Percentiles rank a stretch among this genome's conserved stretches.
phyloP scores from a whole-genome alignment of 2,113 vertebrate genomes.

The Neotoma lepida region DNA sequence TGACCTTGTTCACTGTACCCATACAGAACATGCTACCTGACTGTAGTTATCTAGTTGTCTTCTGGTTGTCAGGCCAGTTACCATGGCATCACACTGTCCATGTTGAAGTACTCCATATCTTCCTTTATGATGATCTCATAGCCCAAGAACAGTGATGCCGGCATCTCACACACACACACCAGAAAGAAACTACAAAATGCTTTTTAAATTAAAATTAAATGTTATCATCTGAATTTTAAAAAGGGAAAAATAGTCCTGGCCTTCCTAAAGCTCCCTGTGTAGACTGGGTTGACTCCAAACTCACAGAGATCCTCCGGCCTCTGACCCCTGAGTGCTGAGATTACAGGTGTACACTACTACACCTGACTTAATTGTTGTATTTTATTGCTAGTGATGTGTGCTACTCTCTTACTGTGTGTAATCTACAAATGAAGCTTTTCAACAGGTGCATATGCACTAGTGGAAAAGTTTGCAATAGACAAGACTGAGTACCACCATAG shows the following conservation, averaged over 20 bases:
- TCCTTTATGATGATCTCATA: neutral
- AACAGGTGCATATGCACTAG: neutral
- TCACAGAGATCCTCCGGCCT: neutral
- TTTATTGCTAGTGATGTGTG: neutral
- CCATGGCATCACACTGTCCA: neutral
- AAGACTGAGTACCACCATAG: neutral
- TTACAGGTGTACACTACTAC: neutral
- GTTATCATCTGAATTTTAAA: neutral
- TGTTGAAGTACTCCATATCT: neutral
- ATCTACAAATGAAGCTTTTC: neutral
- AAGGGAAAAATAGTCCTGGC: too few species aligned
- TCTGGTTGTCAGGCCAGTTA: neutral
- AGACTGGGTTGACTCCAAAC: neutral
- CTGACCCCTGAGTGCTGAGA: neutral
- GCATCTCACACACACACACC: neutral
- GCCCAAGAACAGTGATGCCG: neutral
- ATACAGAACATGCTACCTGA: too few species aligned
- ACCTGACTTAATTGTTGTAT: neutral
- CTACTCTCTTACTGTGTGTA: neutral
- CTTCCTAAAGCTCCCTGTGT: neutral
- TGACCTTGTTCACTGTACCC: neutral
- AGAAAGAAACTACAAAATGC: neutral
- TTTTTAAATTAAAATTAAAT: neutral
- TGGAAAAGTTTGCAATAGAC: neutral
- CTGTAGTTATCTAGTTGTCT: neutral